Base-by-base conservation (phyloP, 2,888 invertebrate genomes). In the Drosophila aldrichi region DNA sequence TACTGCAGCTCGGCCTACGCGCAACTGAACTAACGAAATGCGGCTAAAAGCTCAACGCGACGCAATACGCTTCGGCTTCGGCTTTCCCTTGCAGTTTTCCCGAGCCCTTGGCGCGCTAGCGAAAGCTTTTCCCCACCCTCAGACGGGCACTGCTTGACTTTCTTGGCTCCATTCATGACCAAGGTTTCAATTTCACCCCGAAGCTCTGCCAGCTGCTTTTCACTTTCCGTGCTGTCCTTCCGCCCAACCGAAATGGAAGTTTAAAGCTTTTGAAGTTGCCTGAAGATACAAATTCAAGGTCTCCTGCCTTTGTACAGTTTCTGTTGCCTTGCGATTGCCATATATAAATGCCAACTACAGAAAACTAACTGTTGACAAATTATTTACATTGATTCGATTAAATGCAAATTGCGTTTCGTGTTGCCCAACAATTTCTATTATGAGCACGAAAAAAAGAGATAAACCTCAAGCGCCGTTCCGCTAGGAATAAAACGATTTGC, bases 11-110 rank as follows among this genome's bases (percentile, higher is more conserved):
- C 74, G 81, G 69, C 81, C 67, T 74, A 78, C 77, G 74, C 77
- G 76, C 81, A 81, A 86, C 86, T 86, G 88, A 85, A 73, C 77
- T 77, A 38, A 49, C 69, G 54, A 76, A 76, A 69, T 65, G 68
- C 73, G 70, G 70, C 70, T 52, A 54, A 82, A 76, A 77, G 77
- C 65, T 74, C 34, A 40, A 22, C 40, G 36, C 43, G 32, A 48
- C 44, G 18, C 40, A 60, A 44, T 32, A 54, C 41, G 57, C 68
- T 71, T 81, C 73, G 76, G 58, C 22, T 57, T 72, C 73, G 77
- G 58, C 22, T 59, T 72, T 73, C 74, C 76, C 81, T 70, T 77
- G 56, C 69, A 59, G 9, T 73, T 76, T 70, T 49, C 51, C 69
- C 73, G 56, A 48, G 44, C 48, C 18, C 58, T 38, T 25, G 32